phyloP scores from a whole-genome alignment of 2,113 vertebrate species.

The Onychostruthus taczanowskii region DNA sequence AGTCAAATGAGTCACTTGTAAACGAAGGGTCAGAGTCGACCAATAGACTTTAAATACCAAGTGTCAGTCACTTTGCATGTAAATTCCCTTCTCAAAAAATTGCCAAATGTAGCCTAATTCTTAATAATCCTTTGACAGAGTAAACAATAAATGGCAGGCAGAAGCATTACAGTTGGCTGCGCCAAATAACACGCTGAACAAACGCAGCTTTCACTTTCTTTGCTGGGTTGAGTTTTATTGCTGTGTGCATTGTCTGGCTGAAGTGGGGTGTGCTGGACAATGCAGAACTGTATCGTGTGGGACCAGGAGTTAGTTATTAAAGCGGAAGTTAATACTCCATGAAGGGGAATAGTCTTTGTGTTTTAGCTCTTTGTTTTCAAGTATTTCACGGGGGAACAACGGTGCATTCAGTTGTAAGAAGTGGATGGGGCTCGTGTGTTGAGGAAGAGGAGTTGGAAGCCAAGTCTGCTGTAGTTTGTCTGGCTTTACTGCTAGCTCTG shows the following conservation, averaged over 20 bases:
- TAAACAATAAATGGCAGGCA: constrained; percentile 56
- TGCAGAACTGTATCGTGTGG: constrained; percentile 4
- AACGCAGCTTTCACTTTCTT: constrained; percentile 61
- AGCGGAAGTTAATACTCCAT: constrained; percentile 31
- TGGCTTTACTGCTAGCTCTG: background rate
- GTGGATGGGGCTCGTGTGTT: constrained; percentile 13
- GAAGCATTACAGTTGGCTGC: constrained; percentile 48
- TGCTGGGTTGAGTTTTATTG: constrained; percentile 60
- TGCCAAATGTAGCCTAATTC: constrained; percentile 38
- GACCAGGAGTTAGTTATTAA: background rate
- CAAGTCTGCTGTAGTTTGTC: background rate
- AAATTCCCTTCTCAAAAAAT: constrained; percentile 20
- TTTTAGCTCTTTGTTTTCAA: constrained; percentile 30
- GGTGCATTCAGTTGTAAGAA: constrained; percentile 36
- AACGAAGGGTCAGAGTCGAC: constrained; percentile 47
- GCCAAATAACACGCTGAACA: constrained; percentile 64
- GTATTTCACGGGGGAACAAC: constrained; percentile 16
- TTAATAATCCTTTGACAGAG: constrained; percentile 63
- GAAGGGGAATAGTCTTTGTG: background rate
- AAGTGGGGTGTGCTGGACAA: constrained; percentile 19
- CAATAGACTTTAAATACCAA: constrained; percentile 55
- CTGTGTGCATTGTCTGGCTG: constrained; percentile 46
- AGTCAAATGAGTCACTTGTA: constrained; percentile 61
- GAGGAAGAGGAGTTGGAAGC: background rate
- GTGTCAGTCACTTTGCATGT: constrained; percentile 56